Base-by-base conservation (phyloP, 2,888 invertebrate species). In the Tetropium fuscum region DNA sequence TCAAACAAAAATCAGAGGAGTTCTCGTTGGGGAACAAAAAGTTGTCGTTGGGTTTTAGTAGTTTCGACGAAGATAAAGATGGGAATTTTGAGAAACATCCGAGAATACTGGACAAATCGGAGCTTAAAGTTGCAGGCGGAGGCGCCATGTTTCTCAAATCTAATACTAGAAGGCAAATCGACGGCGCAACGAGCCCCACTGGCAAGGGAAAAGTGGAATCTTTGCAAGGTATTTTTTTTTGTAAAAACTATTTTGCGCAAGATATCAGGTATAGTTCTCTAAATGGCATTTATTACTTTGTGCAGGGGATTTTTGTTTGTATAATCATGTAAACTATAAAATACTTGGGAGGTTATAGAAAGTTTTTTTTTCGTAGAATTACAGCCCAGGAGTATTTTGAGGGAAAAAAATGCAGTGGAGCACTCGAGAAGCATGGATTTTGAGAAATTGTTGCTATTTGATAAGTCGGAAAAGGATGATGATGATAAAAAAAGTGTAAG, bases 401-500 rank as follows among this genome's bases (percentile, higher is more conserved):
- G 90, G 15, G 90, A 90, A 66, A 87, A 88, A 45, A 80, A 84
- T 20, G 68, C 66, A 10, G 63, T 79, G 11, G 79, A 81, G 58
- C 76, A 74, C 53, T 76, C 78, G 1, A 77, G 76, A 67, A 77
- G 74, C 63, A 64, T 76, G 60, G 77, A 80, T 40, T 77, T 77
- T 48, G 78, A 76, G 19, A 77, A 75, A 66, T 58, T 76, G 40
- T 60, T 67, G 2, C 63, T 70, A 2, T 40, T 64, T 13, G 74
- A 71, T 44, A 73, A 40, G 71, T 83, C 32, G 82, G 77, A 77
- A 32, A 76, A 85, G 68, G 84, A 86, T 59, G 93, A 93, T 60
- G 92, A 90, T 25, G 90, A 92, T 57, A 88, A 88, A 59, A 93
- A 93, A 76, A 92, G 90, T 75, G 92, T 93, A 0, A 83, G 88